A percentile compares a stretch with the other conserved stretches of the same genome.
Evolutionary conservation across 1,140 invertebrate species (phyloP).

Genomic region (Platyscapa corneri): DNA sequence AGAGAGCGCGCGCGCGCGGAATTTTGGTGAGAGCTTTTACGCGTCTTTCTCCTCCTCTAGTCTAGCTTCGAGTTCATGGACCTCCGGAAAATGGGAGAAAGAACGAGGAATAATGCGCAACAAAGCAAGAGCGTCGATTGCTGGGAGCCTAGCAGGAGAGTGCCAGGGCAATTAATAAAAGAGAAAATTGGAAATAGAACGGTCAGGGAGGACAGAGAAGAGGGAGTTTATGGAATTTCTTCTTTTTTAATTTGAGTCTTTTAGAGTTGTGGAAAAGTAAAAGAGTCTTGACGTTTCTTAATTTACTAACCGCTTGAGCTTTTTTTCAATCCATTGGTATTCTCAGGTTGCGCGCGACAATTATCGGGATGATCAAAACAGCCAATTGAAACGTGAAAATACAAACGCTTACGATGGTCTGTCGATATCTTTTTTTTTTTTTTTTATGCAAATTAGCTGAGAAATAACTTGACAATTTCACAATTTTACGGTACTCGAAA

Average conservation of each 20-base stretch:
- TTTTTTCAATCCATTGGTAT: too few relatives aligned
- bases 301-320: too few relatives aligned
- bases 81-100: conserved; percentile 21
- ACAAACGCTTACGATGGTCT: too few relatives aligned
- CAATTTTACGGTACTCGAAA: too few relatives aligned
- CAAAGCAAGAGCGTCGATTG: neutral
- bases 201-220: too few relatives aligned
- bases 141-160: too few relatives aligned
- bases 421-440: too few relatives aligned
- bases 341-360: too few relatives aligned
- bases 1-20: neutral
- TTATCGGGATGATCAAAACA: too few relatives aligned
- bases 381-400: too few relatives aligned
- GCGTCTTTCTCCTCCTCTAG: neutral
- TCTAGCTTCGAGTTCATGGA: conserved; percentile 19
- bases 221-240: neutral
- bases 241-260: neutral
- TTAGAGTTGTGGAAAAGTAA: neutral
- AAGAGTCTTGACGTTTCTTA: neutral
- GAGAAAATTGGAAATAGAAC: conserved; percentile 9
- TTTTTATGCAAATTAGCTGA: too few relatives aligned
- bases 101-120: neutral
- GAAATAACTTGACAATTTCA: too few relatives aligned
- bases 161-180: neutral
- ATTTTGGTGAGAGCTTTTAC: conserved; percentile 30